These are phyloP conservation scores for Holacanthus passer DNA, from an alignment of 2,113 vertebrate genomes.

Conservation along the genomic window DNA sequence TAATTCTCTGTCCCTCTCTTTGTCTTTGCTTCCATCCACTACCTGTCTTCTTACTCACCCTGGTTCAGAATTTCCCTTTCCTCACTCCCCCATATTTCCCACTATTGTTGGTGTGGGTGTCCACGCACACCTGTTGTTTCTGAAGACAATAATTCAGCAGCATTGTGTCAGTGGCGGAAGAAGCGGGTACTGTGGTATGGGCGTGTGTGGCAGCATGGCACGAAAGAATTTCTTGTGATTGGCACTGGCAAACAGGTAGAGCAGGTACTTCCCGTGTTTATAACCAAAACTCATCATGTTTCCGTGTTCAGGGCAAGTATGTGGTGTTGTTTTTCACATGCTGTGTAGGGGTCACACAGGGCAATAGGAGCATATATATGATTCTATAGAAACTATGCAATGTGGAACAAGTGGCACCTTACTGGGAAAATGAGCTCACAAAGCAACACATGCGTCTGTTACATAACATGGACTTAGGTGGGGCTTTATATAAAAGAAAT, in stretches of 20 bases:
- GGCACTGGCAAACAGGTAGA: background rate
- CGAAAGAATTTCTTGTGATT: fast-evolving
- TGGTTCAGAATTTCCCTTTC: no score
- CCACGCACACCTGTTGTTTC: background rate
- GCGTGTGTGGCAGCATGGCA: background rate
- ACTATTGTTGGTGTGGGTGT: background rate
- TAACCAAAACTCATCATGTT: background rate
- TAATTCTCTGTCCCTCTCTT: background rate
- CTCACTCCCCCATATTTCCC: background rate
- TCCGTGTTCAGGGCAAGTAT: background rate
- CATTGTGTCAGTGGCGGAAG: no score
- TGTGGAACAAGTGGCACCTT: no score
- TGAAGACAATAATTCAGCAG: fast-evolving
- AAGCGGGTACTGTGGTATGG: background rate
- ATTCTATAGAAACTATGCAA: no score
- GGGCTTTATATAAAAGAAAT: no score
- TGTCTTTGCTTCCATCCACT: no score
- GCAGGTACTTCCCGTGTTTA: constrained; percentile 36
- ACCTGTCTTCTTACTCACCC: background rate
- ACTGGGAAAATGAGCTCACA: no score
- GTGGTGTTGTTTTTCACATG: background rate
- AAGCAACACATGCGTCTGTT: no score
- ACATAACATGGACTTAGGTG: no score
- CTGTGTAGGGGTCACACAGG: background rate
- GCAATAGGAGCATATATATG: background rate